phyloP scores from a whole-genome alignment of 2,113 vertebrate genomes.

The Gallinago media region DNA sequence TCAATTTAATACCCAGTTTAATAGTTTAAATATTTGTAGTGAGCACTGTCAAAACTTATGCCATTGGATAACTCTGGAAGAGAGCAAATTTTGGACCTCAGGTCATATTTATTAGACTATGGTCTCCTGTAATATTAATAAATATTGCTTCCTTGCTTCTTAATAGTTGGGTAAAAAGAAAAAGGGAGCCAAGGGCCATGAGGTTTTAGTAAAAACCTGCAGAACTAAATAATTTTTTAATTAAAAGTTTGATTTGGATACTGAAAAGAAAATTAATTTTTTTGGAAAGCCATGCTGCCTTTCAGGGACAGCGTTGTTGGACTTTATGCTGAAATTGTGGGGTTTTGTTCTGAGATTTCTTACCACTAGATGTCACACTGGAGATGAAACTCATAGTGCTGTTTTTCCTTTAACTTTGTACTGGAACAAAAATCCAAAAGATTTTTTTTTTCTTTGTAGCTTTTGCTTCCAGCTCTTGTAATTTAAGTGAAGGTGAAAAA shows the following conservation, averaged over 20 bases:
- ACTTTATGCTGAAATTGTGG: neutral
- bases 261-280: neutral
- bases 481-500: neutral
- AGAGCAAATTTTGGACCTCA: neutral
- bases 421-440: neutral
- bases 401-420: neutral
- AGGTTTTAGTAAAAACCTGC: neutral
- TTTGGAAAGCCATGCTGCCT: neutral
- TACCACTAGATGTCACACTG: slow-evolving; percentile 59
- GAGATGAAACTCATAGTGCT: neutral
- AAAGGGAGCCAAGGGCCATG: neutral
- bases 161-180: neutral
- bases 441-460: neutral
- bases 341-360: neutral
- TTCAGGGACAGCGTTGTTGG: neutral
- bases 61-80: neutral
- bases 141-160: neutral
- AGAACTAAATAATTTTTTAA: neutral
- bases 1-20: neutral
- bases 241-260: neutral
- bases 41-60: neutral
- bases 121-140: neutral
- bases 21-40: neutral
- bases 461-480: neutral
- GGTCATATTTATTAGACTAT: neutral